phyloP scores from a whole-genome alignment of 2,113 vertebrate genomes.

The Lophochroa leadbeateri region DNA sequence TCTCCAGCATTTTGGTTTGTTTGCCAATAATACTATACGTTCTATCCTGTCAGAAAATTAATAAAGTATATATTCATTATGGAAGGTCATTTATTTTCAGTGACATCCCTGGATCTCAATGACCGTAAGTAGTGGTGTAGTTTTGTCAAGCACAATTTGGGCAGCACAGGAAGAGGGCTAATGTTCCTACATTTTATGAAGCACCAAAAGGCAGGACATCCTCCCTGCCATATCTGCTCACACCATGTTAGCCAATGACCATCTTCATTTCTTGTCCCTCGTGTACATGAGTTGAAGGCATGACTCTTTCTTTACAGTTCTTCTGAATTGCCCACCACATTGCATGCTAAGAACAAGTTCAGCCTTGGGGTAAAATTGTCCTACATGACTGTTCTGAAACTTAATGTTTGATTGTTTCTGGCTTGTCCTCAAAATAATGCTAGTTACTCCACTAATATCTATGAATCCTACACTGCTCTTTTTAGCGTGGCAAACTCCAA shows the following conservation, averaged over 20 bases:
- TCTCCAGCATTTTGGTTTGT: not conserved
- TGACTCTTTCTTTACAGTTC: not conserved
- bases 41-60: not conserved
- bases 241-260: not conserved
- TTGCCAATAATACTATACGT: not conserved
- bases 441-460: not conserved
- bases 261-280: not conserved
- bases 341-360: conserved; percentile 15
- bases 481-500: not conserved
- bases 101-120: not conserved
- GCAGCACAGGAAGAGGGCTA: not conserved
- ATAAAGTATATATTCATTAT: not conserved
- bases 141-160: not conserved
- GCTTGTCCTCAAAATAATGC: conserved; percentile 18
- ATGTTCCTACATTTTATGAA: not conserved
- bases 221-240: fast-evolving
- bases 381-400: not conserved
- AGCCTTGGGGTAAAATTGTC: conserved; percentile 11
- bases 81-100: not conserved
- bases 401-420: not conserved
- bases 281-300: not conserved
- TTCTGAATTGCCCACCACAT: not conserved
- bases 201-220: not conserved
- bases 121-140: not conserved
- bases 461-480: not conserved